phyloP scores from a whole-genome alignment of 1,140 invertebrate genomes.

The Drosophila ironensis region DNA sequence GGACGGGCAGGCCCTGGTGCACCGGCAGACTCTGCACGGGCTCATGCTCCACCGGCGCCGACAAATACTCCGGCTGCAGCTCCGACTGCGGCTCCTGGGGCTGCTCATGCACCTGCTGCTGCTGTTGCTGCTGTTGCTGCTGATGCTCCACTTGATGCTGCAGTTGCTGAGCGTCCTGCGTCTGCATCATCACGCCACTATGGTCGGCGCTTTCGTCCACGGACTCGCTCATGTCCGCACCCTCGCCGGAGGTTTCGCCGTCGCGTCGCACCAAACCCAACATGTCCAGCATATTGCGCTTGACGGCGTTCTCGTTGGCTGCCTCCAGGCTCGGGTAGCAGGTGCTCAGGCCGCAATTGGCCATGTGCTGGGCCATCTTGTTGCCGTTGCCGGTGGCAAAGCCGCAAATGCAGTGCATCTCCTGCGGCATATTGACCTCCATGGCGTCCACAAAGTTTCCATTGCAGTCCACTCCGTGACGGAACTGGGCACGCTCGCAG shows the following conservation, averaged over 20 bases:
- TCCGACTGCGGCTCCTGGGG: conserved; percentile 16
- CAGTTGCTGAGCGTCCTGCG: conserved; percentile 11
- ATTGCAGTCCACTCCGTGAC: conserved; percentile 86
- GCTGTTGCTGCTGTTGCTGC: conserved; percentile 23
- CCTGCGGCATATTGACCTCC: conserved; percentile 83
- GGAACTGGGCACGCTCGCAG: conserved; percentile 88
- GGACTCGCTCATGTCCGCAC: conserved; percentile 44
- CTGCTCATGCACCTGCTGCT: conserved; percentile 29
- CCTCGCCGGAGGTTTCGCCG: conserved; percentile 66
- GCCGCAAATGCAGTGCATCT: conserved; percentile 89
- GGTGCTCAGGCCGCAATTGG: conserved; percentile 85
- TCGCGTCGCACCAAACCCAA: conserved; percentile 83
- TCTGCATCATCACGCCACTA: conserved; percentile 19
- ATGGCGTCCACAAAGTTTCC: conserved; percentile 81
- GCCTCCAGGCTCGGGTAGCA: conserved; percentile 85
- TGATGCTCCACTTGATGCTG: conserved; percentile 22
- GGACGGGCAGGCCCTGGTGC: conserved; percentile 21
- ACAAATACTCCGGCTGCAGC: conserved; percentile 34
- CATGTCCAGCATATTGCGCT: conserved; percentile 84
- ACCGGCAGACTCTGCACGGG: conserved; percentile 34
- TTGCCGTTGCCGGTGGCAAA: conserved; percentile 87
- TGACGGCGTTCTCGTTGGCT: conserved; percentile 84
- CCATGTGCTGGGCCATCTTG: conserved; percentile 86
- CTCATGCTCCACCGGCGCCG: conserved; percentile 33
- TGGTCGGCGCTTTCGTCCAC: conserved; percentile 34